These are phyloP conservation scores for Sphecodes monilicornis DNA, from an alignment of 2,888 invertebrate species.

Conservation along the genomic window DNA sequence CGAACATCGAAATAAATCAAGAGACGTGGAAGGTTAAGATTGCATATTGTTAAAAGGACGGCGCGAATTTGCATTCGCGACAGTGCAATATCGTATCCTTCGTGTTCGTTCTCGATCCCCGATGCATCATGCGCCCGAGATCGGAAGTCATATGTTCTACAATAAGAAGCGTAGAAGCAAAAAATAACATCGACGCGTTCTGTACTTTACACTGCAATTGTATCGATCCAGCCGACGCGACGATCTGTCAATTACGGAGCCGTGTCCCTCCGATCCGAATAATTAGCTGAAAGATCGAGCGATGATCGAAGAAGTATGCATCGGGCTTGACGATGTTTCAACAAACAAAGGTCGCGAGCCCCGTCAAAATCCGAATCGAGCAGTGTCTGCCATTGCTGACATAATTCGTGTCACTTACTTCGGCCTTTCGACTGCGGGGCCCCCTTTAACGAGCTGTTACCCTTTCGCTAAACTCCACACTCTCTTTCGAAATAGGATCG, in stretches of 20 bases:
- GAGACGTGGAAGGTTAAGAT: constrained; percentile 22
- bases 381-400: constrained; percentile 54
- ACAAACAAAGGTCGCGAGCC: constrained; percentile 18
- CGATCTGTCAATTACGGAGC: constrained; percentile 27
- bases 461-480: constrained; percentile 24
- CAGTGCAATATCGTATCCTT: constrained; percentile 8
- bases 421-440: constrained; percentile 14
- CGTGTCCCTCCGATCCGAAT: constrained; percentile 8
- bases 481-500: constrained; percentile 38
- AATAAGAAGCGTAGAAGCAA: constrained; percentile 26
- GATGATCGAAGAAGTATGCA: constrained; percentile 19
- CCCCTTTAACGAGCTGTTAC: constrained; percentile 21
- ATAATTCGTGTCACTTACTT: constrained; percentile 62
- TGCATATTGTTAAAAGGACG: background rate
- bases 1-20: constrained; percentile 1
- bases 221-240: constrained; percentile 11
- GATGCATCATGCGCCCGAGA: constrained; percentile 25
- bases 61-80: constrained; percentile 22
- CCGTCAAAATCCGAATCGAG: constrained; percentile 40
- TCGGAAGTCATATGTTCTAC: constrained; percentile 59
- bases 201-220: background rate
- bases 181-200: constrained; percentile 11
- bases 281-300: constrained; percentile 19
- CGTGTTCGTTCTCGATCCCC: constrained; percentile 17
- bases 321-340: constrained; percentile 27